Conservation (phyloP, 2,113 vertebrate species). For the Lipotes vexillifer region DNA sequence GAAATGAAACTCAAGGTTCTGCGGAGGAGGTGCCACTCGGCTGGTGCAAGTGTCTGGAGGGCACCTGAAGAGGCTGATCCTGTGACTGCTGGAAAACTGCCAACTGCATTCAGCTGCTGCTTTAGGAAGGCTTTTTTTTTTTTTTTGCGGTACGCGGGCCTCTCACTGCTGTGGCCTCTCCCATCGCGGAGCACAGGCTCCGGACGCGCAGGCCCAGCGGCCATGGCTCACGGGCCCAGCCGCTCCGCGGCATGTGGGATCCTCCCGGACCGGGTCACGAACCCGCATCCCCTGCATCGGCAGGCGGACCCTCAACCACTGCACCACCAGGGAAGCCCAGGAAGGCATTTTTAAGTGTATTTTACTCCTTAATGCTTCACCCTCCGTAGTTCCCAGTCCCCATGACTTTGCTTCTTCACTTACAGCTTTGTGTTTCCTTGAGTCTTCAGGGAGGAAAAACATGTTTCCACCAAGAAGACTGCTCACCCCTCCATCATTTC, state of each 20-base stretch:
- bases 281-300: too few species aligned
- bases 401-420: not conserved
- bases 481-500: not conserved
- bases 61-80: not conserved
- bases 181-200: too few species aligned
- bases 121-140: not conserved
- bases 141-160: too few species aligned
- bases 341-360: not conserved
- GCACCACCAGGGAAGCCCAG: too few species aligned
- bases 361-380: not conserved
- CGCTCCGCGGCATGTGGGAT: too few species aligned
- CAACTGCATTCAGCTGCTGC: not conserved
- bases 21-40: not conserved
- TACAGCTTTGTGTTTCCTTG: not conserved
- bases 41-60: not conserved
- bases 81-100: not conserved
- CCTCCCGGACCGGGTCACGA: too few species aligned
- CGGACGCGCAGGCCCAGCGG: too few species aligned
- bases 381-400: not conserved
- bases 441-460: not conserved
- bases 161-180: too few species aligned
- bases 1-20: not conserved
- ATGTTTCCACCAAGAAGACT: not conserved
- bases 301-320: too few species aligned
- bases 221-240: too few species aligned